phyloP scores from a whole-genome alignment of 2,888 invertebrate genomes.

The Drosophila kuntzei region DNA sequence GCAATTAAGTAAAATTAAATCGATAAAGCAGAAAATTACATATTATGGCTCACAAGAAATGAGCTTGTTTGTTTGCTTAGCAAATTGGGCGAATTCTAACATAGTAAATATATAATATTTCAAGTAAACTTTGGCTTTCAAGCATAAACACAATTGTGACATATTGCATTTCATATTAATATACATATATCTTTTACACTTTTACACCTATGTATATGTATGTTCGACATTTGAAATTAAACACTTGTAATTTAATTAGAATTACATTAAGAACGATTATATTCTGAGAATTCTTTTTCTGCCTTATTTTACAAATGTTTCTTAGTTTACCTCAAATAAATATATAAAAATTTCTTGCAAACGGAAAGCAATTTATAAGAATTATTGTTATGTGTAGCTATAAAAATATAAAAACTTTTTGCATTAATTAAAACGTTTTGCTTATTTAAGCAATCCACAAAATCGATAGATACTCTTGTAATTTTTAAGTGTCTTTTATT shows the following conservation, averaged over 20 bases:
- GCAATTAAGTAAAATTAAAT: conserved; percentile 8
- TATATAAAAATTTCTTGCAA: too few relatives aligned
- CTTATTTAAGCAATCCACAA: neutral
- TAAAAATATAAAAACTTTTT: too few relatives aligned
- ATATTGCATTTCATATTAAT: neutral
- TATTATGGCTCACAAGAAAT: conserved; percentile 3
- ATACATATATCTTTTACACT: neutral
- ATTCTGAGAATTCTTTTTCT: too few relatives aligned
- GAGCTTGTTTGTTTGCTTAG: conserved; percentile 6
- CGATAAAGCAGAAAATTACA: conserved; percentile 1
- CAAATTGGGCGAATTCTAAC: neutral
- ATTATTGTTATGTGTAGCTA: too few relatives aligned
- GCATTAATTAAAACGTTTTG: neutral
- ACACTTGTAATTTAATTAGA: too few relatives aligned
- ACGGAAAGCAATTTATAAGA: too few relatives aligned
- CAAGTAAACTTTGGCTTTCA: conserved; percentile 4
- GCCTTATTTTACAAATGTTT: too few relatives aligned
- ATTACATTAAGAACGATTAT: too few relatives aligned
- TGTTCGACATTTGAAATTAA: too few relatives aligned
- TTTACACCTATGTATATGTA: too few relatives aligned
- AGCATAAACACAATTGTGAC: neutral
- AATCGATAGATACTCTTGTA: neutral
- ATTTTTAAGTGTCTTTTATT: too few relatives aligned
- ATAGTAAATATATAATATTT: conserved; percentile 1
- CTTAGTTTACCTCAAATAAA: too few relatives aligned